A percentile compares a stretch with the other conserved stretches of the same genome.
Conservation (phyloP, 2,797 vertebrate species). For the Crenuchus spilurus region DNA sequence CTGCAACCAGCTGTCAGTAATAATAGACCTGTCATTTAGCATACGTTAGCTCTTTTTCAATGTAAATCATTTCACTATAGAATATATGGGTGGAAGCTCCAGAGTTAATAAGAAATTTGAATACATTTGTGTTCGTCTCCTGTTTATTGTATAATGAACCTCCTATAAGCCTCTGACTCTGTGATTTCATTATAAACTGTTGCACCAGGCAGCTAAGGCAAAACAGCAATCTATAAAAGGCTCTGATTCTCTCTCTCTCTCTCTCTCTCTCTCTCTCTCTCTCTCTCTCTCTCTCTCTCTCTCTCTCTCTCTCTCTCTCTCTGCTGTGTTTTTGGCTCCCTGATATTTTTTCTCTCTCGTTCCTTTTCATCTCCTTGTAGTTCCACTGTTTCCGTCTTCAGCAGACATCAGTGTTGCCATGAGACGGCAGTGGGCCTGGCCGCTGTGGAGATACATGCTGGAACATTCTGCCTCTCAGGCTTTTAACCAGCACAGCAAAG, state of each 20-base stretch:
- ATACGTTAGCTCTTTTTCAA: too few species aligned
- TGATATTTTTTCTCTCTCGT: slow-evolving; percentile 9
- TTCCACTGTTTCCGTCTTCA: slow-evolving; percentile 48
- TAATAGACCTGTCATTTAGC: neutral
- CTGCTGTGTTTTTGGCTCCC: slow-evolving; percentile 14
- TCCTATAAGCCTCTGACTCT: slow-evolving; percentile 12
- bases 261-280: neutral
- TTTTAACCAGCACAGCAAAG: slow-evolving; percentile 15
- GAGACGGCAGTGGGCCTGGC: slow-evolving; percentile 27
- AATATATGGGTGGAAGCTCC: neutral
- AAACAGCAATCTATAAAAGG: slow-evolving; percentile 41
- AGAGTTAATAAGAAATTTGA: neutral
- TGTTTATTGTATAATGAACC: slow-evolving; percentile 14
- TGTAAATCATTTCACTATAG: neutral
- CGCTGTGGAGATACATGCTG: slow-evolving; percentile 21
- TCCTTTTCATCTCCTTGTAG: slow-evolving; percentile 28
- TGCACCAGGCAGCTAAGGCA: slow-evolving; percentile 9
- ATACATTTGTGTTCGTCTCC: neutral
- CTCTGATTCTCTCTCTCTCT: slow-evolving; percentile 41
- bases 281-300: slow-evolving; percentile 39
- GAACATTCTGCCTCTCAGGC: slow-evolving; percentile 33
- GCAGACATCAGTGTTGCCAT: slow-evolving; percentile 51
- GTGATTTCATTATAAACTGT: slow-evolving; percentile 24
- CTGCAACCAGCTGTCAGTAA: too few species aligned
- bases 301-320: slow-evolving; percentile 65